Conservation (phyloP, 2,797 vertebrate genomes). For the Acipenser ruthenus region DNA sequence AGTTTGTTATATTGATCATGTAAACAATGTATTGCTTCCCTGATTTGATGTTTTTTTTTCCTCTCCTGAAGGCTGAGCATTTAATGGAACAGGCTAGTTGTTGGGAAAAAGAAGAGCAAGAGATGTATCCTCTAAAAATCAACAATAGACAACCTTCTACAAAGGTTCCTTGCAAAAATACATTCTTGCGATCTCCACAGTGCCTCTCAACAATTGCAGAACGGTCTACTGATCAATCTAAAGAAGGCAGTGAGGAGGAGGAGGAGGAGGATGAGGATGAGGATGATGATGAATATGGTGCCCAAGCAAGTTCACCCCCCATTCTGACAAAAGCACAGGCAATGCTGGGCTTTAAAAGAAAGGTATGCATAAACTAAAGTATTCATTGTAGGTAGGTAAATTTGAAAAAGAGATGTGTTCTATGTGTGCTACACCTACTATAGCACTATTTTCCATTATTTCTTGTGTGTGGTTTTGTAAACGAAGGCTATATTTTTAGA, state of each 20-base stretch:
- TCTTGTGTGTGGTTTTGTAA: too few species aligned
- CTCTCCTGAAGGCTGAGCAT: conserved; percentile 73
- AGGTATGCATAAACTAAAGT: conserved; percentile 58
- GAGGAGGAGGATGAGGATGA: conserved; percentile 36
- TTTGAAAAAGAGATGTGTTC: too few species aligned
- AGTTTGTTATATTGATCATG: neutral
- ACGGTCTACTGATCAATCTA: conserved; percentile 53
- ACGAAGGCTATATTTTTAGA: too few species aligned
- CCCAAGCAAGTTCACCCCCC: conserved; percentile 66
- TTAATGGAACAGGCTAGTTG: conserved; percentile 84
- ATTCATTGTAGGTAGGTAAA: too few species aligned
- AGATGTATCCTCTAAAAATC: conserved; percentile 57
- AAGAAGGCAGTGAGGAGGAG: conserved; percentile 70
- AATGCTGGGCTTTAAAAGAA: conserved; percentile 77
- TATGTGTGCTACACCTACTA: too few species aligned
- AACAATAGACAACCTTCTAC: conserved; percentile 71
- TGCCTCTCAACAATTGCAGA: conserved; percentile 47
- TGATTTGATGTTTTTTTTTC: conserved; percentile 38
- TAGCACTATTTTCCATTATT: too few species aligned
- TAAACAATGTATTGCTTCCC: conserved; percentile 14
- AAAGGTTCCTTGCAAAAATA: conserved; percentile 80
- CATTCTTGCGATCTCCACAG: conserved; percentile 70
- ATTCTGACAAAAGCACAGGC: conserved; percentile 79
- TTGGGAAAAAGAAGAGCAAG: conserved; percentile 83
- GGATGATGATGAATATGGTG: conserved; percentile 16